Evolutionary conservation across 2,113 vertebrate genomes (phyloP).

Genomic region (Pleuronectes platessa): DNA sequence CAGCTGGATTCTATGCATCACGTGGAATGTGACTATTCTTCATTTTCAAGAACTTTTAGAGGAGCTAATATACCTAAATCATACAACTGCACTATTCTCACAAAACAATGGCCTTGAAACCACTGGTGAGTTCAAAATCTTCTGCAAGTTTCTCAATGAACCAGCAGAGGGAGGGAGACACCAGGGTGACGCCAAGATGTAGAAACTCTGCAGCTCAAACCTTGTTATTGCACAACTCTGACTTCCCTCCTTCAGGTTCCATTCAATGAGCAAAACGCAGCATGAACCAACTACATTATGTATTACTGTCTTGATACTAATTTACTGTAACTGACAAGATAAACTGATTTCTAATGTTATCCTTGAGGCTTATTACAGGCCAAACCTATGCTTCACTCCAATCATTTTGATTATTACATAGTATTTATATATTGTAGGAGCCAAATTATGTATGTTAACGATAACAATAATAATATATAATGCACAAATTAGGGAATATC

Average conservation of each 20-base stretch:
- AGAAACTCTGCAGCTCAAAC: conserved; percentile 8
- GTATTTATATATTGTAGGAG: too few species aligned
- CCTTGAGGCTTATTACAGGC: not conserved
- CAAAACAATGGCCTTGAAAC: not conserved
- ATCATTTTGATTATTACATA: too few species aligned
- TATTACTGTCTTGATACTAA: not conserved
- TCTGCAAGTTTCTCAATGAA: conserved; percentile 6
- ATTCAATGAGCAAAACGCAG: not conserved
- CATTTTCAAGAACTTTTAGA: not conserved
- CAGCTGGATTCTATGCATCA: too few species aligned
- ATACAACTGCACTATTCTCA: not conserved
- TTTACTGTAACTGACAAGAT: not conserved
- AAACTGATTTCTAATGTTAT: not conserved
- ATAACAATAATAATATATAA: too few species aligned
- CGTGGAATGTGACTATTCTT: not conserved
- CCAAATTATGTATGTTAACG: too few species aligned
- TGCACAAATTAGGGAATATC: too few species aligned
- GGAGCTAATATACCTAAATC: too few species aligned
- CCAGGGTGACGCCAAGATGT: not conserved
- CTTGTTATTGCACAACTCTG: conserved; percentile 4
- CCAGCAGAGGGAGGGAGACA: conserved; percentile 68
- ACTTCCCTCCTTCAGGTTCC: not conserved
- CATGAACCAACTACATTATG: not conserved
- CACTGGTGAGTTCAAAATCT: not conserved
- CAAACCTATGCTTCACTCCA: not conserved